Evolutionary conservation across 2,888 invertebrate species (phyloP), one percentile per base, ranked within the genome.

Genomic region (Philaethria dido): DNA sequence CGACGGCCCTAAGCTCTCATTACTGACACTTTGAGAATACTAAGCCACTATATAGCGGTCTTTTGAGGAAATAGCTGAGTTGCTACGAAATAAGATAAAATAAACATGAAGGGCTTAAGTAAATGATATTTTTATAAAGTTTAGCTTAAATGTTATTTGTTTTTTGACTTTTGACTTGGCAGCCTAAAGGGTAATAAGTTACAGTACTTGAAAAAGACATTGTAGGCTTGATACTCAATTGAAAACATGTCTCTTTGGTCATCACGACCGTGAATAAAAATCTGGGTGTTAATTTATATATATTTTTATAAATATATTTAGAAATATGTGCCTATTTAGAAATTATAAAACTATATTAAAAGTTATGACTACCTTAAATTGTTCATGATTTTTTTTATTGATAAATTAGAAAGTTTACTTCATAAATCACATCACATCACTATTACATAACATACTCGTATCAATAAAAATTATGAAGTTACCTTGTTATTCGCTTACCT

Each of bases 1-100:
- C 65, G 70, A 71, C 67, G 70, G 72, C 72, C 70, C 70, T 73
- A 74, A 78, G 77, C 78, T 77, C 83, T 86, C 84, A 83, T 86
- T 85, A 84, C 74, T 73, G 65, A 50, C 65, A 50, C 76, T 78
- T 72, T 76, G 77, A 70, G 59, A 59, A 57, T 48, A 20, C 59
- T 60, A 47, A 20, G 29, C 60, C 9, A 33, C 47, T 29, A 60
- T 45, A 60, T 45, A 47, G 47, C 44, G 47, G 29, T 47, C 18
- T 60, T 60, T 33, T 8, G 57, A 5, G 57, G 16, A n/a, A 57
- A 57, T 25, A 20, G 45, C 20, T 33, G 60, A 60, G 60, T 45
- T 52, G 29, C n/a, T 44, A 18, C 45, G 18, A 60, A 60, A 60
- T 60, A 60, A 47, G 14, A 60, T 57, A 60, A 60, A 47, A 29